These are phyloP conservation scores for Saccostrea glomerata DNA, from an alignment of 1,140 invertebrate genomes.

Conservation along the genomic window DNA sequence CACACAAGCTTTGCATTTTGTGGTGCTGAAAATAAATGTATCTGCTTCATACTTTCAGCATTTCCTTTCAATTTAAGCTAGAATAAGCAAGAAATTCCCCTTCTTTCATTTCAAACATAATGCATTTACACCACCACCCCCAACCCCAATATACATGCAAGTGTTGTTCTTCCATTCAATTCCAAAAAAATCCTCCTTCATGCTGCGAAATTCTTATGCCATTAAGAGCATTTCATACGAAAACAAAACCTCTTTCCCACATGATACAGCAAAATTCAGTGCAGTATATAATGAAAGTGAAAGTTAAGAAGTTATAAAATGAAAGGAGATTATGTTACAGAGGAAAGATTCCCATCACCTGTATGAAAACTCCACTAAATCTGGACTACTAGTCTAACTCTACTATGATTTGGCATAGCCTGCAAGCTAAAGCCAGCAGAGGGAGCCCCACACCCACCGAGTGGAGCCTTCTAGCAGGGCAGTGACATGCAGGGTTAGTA, in stretches of 20 bases:
- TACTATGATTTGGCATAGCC: not conserved
- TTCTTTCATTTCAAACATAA: not conserved
- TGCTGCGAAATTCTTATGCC: not conserved
- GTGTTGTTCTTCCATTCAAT: not conserved
- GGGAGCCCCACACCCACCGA: not conserved
- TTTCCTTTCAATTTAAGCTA: not conserved
- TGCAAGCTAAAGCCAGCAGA: constrained; percentile 13
- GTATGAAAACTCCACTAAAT: not conserved
- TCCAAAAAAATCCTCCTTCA: not conserved
- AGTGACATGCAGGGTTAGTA: constrained; percentile 17
- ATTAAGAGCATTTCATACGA: not conserved
- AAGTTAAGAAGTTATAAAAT: not conserved
- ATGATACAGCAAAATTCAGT: not conserved
- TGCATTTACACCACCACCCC: not conserved
- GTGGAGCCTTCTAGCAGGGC: not conserved
- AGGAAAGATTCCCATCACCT: not conserved
- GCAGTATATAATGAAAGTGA: not conserved
- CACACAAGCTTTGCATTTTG: not conserved
- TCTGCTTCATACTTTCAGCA: no score
- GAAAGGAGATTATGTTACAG: not conserved
- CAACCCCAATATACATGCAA: not conserved
- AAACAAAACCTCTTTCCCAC: not conserved
- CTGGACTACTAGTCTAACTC: not conserved
- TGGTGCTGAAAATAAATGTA: no score
- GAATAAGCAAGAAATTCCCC: not conserved